These are phyloP conservation scores for Phyto melanocephala DNA, from an alignment of 2,888 invertebrate genomes.

Conservation along the genomic window DNA sequence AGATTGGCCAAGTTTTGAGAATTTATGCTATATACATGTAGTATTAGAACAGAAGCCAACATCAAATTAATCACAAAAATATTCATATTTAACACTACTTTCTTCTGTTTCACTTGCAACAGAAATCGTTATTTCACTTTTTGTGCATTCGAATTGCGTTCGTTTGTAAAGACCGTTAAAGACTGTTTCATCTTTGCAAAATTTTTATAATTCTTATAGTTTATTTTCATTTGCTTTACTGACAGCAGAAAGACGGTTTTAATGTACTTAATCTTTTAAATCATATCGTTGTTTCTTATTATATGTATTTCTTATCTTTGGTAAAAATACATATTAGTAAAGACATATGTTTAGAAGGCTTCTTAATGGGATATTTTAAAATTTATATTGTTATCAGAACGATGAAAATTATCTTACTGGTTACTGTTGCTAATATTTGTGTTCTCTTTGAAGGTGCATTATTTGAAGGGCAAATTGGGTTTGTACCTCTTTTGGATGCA, in stretches of 20 bases:
- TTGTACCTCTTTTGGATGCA: no score
- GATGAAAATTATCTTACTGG: no score
- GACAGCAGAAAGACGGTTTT: neutral
- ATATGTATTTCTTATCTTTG: conserved; percentile 35
- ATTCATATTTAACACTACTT: conserved; percentile 23
- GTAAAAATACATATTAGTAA: neutral
- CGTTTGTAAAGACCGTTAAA: neutral
- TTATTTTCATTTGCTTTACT: conserved; percentile 2
- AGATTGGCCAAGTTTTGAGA: conserved; percentile 70
- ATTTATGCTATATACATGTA: conserved; percentile 29
- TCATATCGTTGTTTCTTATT: neutral
- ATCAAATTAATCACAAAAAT: neutral
- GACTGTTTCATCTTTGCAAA: conserved; percentile 29
- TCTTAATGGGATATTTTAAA: neutral
- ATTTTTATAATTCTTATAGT: conserved; percentile 44
- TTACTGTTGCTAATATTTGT: no score
- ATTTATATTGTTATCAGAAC: no score
- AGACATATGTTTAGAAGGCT: conserved; percentile 21
- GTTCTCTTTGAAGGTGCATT: no score
- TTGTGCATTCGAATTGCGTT: neutral
- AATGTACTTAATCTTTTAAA: conserved; percentile 11
- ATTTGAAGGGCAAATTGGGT: no score
- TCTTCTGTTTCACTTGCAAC: neutral
- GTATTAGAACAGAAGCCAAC: neutral
- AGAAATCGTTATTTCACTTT: neutral